Evolutionary conservation across 2,888 invertebrate species (phyloP).

Genomic region (Azorinus chamasolen): DNA sequence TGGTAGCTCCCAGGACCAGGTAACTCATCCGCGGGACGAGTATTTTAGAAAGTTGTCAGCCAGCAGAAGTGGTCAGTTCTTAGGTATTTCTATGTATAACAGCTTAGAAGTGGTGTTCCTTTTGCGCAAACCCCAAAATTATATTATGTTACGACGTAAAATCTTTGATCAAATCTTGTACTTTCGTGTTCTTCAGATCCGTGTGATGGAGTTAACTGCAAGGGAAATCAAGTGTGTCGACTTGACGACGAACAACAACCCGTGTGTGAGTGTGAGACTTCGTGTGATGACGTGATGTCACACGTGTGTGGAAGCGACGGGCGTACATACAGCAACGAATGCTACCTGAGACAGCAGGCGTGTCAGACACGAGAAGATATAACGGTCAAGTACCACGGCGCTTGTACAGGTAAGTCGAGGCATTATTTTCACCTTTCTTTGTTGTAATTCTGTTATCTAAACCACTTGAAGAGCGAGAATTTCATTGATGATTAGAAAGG

Average conservation of each 20-base stretch:
- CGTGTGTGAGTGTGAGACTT: slow-evolving; percentile 92
- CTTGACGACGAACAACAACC: slow-evolving; percentile 93
- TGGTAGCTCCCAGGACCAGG: too few species aligned
- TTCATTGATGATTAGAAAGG: not conserved
- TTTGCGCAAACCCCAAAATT: too few species aligned
- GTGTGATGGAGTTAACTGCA: slow-evolving; percentile 92
- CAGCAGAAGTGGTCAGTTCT: too few species aligned
- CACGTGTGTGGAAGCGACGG: slow-evolving; percentile 96
- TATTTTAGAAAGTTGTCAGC: too few species aligned
- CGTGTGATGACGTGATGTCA: slow-evolving; percentile 87
- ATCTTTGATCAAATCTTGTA: too few species aligned
- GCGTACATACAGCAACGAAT: slow-evolving; percentile 97
- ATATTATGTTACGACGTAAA: too few species aligned
- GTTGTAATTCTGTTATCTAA: not conserved
- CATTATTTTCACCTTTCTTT: not conserved
- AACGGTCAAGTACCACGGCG: slow-evolving; percentile 93
- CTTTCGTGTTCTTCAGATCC: slow-evolving; percentile 91
- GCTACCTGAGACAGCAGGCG: slow-evolving; percentile 96
- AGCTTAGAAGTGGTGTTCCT: too few species aligned
- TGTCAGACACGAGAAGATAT: slow-evolving; percentile 91
- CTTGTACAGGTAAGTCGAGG: slow-evolving; percentile 89
- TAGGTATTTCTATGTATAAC: too few species aligned
- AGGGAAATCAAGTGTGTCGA: slow-evolving; percentile 93
- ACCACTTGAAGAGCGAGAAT: not conserved
- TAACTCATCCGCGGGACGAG: too few species aligned